Evolutionary conservation across 2,113 vertebrate genomes (phyloP), one percentile per base, ranked within the genome.

Genomic region (Equus quagga): DNA sequence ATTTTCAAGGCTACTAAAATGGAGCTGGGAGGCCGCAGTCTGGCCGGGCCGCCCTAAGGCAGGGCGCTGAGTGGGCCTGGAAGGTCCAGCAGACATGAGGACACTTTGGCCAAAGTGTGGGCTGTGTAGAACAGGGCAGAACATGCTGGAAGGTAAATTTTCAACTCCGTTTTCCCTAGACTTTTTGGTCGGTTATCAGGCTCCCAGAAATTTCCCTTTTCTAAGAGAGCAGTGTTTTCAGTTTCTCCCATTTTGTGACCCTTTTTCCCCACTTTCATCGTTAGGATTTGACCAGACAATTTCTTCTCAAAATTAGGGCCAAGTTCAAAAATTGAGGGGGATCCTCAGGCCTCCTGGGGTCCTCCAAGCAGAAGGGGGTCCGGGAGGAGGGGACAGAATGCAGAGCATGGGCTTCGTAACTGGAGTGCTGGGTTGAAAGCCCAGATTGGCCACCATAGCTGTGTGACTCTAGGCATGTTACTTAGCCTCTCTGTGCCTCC

Each of bases 311-410:
- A n/a, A 67, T 28, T 67, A 78, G 28, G 41, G 19, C 49, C 2
- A 3, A 11, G 12, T 44, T 78, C 28, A 2, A 12, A n/a, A 13
- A 0, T 0, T 28, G 31, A 26, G 58, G 14, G 19, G 26, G 14
- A 26, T 31, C 46, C 28, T 67, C 46, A 17, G 60, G 19, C 28
- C 28, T 49, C 80, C 58, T 60, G 4, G 72, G 14, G 1, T 4
- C 21, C 82, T 26, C 28, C 62, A 8, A 4, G 51, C 46, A 19
- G 46, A 65, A 26, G 58, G 26, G 8, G 5, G 18, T 44, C 62
- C 1, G 1, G 62, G 49, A 17, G 36, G 64, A 64, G 21, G 28
- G 13, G 33, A 14, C 26, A 26, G 26, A 9, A 2, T 2, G 4
- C 19, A 28, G 26, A 19, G 5, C 54, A 15, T 2, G 17, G 64